Base-by-base conservation (phyloP, 2,888 invertebrate genomes). In the Ennomos fuscantarius region DNA sequence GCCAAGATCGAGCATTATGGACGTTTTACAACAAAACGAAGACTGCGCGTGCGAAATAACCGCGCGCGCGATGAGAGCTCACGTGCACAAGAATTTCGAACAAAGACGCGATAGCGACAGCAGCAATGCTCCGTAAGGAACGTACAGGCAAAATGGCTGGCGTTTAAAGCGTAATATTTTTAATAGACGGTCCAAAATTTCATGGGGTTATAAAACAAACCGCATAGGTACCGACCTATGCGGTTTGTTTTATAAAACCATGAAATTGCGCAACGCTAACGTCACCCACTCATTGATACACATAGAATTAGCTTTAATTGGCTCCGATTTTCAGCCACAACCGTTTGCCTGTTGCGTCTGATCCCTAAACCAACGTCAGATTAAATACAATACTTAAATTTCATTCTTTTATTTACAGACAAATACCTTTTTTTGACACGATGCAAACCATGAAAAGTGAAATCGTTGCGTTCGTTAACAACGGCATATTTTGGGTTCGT, bases 1-100 rank as follows among this genome's bases (percentile, higher is more conserved):
- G 33, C 47, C 39, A 39, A 48, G 15, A 8, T 52, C 52, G 15
- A 76, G 72, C 50, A 48, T 84, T 10, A 46, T 80, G 15, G 64
- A 76, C 24, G 43, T 72, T 0, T 8, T 82, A 8, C 75, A 68
- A 31, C 58, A 65, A 0, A 64, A 74, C 1, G 54, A 57, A 36
- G 54, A 68, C 31, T 86, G 85, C 60, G 65, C 62, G 24, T 87
- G 87, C 58, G 78, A 77, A 41, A 64, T 78, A 9, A 63, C 78
- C 9, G 81, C 83, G 0, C 71, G 74, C 8, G 82, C 81, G 0
- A 58, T 84, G 0, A 63, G 68, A 0, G 73, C 79, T 1, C 61
- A 81, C 49, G 49, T 81, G 0, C 79, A 80, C 34, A 71, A 48
- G 54, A 70, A 79, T 55, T 53, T 82, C 0, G 55, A 61, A 11